Evolutionary conservation across 1,140 invertebrate genomes (phyloP), one percentile per base, ranked within the genome.

Genomic region (Bombus breviceps): DNA sequence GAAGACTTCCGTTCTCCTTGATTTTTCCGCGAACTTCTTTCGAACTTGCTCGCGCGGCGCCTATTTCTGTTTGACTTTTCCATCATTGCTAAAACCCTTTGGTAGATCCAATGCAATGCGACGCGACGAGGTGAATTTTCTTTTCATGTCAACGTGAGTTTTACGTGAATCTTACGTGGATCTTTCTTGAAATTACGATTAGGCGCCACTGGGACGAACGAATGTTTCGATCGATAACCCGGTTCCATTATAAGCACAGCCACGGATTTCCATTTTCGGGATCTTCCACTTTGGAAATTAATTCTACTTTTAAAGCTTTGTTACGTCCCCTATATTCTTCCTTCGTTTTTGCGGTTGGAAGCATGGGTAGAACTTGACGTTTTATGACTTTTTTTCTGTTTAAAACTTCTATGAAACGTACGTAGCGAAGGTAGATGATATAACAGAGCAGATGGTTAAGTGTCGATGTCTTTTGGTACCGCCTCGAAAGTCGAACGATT

Each of bases 1-100:
- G 73, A 43, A 66, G 57, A 83, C 74, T 62, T 32, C 77, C n/a
- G 22, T 34, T 64, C 71, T 64, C 43, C 66, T 59, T 79, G 73
- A 68, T 82, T 80, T 85, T 47, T 81, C 57, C n/a, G 4, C 0
- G 39, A 32, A 34, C 69, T 18, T 76, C 37, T 28, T 57, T n/a
- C 32, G 3, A 13, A 28, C n/a, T 13, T 59, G 28, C 25, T 57
- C 43, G 9, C 43, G 28, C 34, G 43, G 13, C 64, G 8, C 22
- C 3, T 53, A 59, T 77, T 72, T 79, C 53, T 37, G 68, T 72
- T 84, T 62, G 53, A 80, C 76, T 62, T 62, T 69, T n/a, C 32
- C 32, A 47, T 80, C 76, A 34, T 2, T 37, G 22, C 12, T 32
- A 13, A 2, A 25, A 22, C 28, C 22, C 22, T 41, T 10, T 6